Evolutionary conservation across 2,113 vertebrate species (phyloP).

Genomic region (Pogonocichla stellata): DNA sequence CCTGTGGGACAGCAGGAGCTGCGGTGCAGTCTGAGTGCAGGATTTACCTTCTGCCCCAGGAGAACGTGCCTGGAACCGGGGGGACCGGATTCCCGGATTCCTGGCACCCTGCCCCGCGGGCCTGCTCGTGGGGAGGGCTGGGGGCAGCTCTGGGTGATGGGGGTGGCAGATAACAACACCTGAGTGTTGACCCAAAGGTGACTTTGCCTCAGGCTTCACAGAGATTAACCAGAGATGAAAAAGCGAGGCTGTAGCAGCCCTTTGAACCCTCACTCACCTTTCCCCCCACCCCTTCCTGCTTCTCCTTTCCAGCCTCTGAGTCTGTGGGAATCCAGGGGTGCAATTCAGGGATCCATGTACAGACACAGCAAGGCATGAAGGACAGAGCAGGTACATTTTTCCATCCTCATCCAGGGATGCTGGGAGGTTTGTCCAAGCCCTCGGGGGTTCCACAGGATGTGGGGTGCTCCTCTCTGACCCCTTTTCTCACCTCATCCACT

Average conservation of each 20-base stretch:
- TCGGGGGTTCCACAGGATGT: accelerated
- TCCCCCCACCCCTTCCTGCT: neutral
- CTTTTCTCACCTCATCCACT: neutral
- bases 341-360: neutral
- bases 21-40: neutral
- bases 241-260: neutral
- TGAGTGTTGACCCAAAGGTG: conserved; percentile 65
- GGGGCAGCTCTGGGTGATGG: conserved; percentile 19
- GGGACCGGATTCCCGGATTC: neutral
- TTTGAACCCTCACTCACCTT: conserved; percentile 58
- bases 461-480: neutral
- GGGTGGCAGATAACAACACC: conserved; percentile 59
- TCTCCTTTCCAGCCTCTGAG: neutral
- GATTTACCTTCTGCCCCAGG: neutral
- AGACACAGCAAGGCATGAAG: neutral
- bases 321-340: conserved; percentile 2
- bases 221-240: conserved; percentile 57
- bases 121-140: neutral
- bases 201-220: conserved; percentile 46
- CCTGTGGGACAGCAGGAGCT: neutral
- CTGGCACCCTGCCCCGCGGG: neutral
- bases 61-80: neutral
- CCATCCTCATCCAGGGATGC: accelerated
- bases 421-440: neutral
- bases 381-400: neutral